phyloP scores from a whole-genome alignment of 2,797 vertebrate species.

The Halcyon chelicuti region DNA sequence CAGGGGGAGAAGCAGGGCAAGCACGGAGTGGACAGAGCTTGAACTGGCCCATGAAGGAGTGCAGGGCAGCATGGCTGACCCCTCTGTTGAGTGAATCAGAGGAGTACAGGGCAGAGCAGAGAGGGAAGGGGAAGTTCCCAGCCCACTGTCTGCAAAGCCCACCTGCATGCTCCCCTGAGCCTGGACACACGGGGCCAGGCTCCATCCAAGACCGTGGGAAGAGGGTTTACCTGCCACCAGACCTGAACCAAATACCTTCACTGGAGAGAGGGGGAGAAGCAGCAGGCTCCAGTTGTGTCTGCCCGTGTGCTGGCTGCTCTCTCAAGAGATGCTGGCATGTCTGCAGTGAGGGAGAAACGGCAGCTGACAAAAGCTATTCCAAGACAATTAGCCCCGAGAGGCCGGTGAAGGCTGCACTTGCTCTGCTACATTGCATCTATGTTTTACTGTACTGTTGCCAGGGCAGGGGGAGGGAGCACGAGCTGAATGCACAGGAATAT shows the following conservation, averaged over 20 bases:
- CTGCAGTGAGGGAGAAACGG: neutral
- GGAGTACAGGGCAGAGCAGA: neutral
- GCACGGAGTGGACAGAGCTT: neutral
- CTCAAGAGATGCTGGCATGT: neutral
- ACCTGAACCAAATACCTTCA: neutral
- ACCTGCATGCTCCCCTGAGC: neutral
- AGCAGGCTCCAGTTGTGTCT: neutral
- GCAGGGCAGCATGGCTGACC: neutral
- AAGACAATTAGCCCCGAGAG: neutral
- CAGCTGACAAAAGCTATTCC: neutral
- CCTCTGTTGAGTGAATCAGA: neutral
- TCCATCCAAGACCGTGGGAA: fast-evolving
- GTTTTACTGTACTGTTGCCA: neutral
- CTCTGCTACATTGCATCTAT: neutral
- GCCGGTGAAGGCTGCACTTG: neutral
- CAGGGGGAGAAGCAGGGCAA: neutral
- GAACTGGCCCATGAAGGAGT: neutral
- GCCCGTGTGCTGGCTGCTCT: neutral
- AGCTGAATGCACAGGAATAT: neutral
- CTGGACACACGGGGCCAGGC: fast-evolving
- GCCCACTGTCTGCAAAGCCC: neutral
- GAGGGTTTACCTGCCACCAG: neutral
- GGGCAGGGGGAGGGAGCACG: neutral
- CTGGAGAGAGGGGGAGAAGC: neutral
- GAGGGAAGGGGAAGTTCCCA: neutral